Evolutionary conservation across 1,140 invertebrate genomes (phyloP).

Genomic region (Aphelenchoides fujianensis): DNA sequence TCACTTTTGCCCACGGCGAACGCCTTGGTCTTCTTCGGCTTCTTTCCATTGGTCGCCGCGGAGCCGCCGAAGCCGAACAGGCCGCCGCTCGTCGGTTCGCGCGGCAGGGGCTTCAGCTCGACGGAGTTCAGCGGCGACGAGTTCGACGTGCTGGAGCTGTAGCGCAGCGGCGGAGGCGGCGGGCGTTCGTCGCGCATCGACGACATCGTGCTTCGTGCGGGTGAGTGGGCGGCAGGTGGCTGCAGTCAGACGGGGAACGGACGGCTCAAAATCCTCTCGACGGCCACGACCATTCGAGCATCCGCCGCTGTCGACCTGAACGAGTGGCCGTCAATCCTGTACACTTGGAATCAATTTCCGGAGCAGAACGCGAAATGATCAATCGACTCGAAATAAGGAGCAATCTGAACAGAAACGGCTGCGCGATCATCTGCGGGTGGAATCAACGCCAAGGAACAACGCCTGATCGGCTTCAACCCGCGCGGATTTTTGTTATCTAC

Average conservation of each 20-base stretch:
- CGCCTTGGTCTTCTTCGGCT: slow-evolving; percentile 40
- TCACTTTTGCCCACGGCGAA: slow-evolving; percentile 43
- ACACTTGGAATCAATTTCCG: no score
- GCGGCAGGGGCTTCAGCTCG: slow-evolving; percentile 51
- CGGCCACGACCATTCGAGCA: background rate
- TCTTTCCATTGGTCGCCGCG: slow-evolving; percentile 30
- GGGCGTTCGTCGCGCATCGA: slow-evolving; percentile 52
- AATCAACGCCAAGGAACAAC: no score
- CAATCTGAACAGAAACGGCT: no score
- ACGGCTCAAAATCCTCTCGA: background rate
- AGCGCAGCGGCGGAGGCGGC: slow-evolving; percentile 48
- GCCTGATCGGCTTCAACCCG: no score
- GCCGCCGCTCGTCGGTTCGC: slow-evolving; percentile 36
- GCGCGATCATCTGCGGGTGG: no score
- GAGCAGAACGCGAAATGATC: no score
- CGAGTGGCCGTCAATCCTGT: no score
- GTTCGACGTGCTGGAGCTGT: slow-evolving; percentile 27
- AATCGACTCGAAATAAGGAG: no score
- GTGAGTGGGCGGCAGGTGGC: background rate
- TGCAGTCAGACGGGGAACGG: no score
- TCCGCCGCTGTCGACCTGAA: no score
- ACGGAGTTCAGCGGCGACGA: slow-evolving; percentile 27
- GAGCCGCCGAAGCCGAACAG: slow-evolving; percentile 24
- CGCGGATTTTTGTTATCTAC: no score
- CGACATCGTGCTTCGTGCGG: slow-evolving; percentile 22